Base-by-base conservation (phyloP, 2,888 invertebrate genomes). In the Octodonta nipae region DNA sequence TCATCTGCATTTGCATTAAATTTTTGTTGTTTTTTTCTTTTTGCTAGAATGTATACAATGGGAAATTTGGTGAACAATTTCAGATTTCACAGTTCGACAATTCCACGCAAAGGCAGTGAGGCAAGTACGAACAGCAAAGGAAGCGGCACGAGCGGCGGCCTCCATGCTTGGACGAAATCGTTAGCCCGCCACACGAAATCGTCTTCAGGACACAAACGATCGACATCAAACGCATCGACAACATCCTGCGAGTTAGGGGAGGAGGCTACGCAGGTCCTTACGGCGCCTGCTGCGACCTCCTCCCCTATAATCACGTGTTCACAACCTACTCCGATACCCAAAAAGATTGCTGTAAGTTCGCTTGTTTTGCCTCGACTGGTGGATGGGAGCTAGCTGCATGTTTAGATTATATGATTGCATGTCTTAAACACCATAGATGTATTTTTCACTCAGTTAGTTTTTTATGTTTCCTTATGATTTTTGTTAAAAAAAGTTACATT, bases 191-290 rank as follows among this genome's bases (percentile, higher is more conserved):
- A 47, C 33, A 41, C 49, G 12, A 40, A 42, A 13, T 48, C 45
- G 40, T 37, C 37, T 30, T 30, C 45, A 11, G 64, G 64, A 60
- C 61, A 67, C 34, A 67, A 60, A 35, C 44, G 50, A 30, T 45
- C 46, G 30, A 34, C 40, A 37, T 49, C 55, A 27, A 49, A 45
- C 44, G 46, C 53, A 25, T 58, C 56, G 27, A 53, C 55, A 35
- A 50, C 53, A 30, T 54, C 56, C 41, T 58, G 55, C 47, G 60
- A 60, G 43, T 48, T 58, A 63, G 71, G 63, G 70, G 71, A 52
- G 70, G 72, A 56, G 67, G 71, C 48, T 64, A 63, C 66, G 58
- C 60, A 62, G 50, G 71, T 41, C 36, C 41, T 44, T 26, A 33
- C 43, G 10, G 34, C 43, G 25, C 40, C 55, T 60, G 67, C 52